These are phyloP conservation scores for Zosterops lateralis DNA, from an alignment of 2,113 vertebrate species.

Conservation along the genomic window DNA sequence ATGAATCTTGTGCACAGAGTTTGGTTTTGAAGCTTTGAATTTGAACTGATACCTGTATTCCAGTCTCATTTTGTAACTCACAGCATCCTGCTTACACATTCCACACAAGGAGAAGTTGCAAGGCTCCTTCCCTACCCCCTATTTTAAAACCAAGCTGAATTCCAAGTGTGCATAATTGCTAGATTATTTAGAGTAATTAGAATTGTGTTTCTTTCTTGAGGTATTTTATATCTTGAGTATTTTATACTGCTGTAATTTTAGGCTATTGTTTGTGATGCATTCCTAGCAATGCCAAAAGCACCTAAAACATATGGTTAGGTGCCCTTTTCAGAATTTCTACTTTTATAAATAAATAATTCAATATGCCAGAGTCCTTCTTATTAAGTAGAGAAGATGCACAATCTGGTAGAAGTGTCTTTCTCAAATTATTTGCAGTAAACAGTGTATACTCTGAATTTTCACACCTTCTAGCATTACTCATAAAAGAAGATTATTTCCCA, in stretches of 20 bases:
- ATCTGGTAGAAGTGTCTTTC: constrained; percentile 49
- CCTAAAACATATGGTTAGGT: not conserved
- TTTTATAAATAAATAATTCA: constrained; percentile 25
- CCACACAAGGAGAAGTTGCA: not conserved
- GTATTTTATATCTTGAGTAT: not conserved
- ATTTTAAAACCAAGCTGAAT: not conserved
- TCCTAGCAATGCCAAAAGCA: not conserved
- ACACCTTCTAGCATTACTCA: constrained; percentile 46
- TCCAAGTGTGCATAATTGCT: not conserved
- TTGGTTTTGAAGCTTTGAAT: not conserved
- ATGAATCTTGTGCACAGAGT: fast-evolving
- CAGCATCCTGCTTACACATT: not conserved
- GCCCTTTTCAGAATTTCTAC: not conserved
- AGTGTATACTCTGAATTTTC: constrained; percentile 55
- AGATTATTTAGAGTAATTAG: not conserved
- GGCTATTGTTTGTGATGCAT: not conserved
- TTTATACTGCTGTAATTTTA: not conserved
- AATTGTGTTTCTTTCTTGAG: not conserved
- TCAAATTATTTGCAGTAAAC: constrained; percentile 69
- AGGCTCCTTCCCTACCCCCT: not conserved
- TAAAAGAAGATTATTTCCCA: constrained; percentile 47
- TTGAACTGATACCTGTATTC: not conserved
- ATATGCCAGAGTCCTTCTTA: constrained; percentile 26
- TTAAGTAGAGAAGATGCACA: constrained; percentile 28
- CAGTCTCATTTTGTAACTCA: not conserved